These are phyloP conservation scores for Limanda limanda DNA, from an alignment of 2,113 vertebrate genomes.

Conservation along the genomic window DNA sequence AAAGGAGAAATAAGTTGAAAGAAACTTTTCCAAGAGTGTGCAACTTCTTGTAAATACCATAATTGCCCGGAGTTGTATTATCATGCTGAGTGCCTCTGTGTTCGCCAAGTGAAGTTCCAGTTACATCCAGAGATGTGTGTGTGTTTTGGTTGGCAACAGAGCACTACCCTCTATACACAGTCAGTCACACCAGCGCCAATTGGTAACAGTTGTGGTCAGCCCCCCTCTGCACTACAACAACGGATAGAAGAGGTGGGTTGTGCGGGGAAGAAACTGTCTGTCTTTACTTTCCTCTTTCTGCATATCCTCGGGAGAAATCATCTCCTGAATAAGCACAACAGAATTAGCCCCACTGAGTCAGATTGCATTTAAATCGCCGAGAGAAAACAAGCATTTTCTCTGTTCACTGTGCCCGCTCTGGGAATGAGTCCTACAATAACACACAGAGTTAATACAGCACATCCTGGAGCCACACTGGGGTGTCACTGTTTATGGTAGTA, in stretches of 20 bases:
- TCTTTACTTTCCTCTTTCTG: constrained; percentile 36
- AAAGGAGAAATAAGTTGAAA: constrained; percentile 50
- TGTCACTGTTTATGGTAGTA: constrained; percentile 63
- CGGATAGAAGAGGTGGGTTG: constrained; percentile 57
- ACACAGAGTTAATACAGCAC: constrained; percentile 73
- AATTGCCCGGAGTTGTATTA: constrained; percentile 66
- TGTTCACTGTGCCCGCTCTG: constrained; percentile 66
- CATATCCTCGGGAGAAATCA: constrained; percentile 88
- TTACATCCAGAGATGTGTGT: constrained; percentile 77
- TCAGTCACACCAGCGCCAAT: constrained; percentile 82
- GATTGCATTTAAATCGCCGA: constrained; percentile 82
- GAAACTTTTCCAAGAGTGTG: constrained; percentile 64
- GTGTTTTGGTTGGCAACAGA: constrained; percentile 90
- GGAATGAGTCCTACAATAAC: constrained; percentile 79
- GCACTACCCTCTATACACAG: constrained; percentile 71
- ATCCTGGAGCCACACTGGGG: constrained; percentile 68
- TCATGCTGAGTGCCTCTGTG: constrained; percentile 82
- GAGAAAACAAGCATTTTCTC: constrained; percentile 84
- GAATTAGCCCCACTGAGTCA: constrained; percentile 83
- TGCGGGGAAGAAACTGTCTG: not conserved
- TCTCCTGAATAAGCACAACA: constrained; percentile 88
- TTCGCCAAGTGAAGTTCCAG: constrained; percentile 85
- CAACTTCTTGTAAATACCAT: constrained; percentile 83
- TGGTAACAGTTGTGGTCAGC: constrained; percentile 91
- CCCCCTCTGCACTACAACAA: constrained; percentile 53